These are phyloP conservation scores for Ypsolopha scabrella DNA, from an alignment of 2,888 invertebrate genomes.

Conservation along the genomic window DNA sequence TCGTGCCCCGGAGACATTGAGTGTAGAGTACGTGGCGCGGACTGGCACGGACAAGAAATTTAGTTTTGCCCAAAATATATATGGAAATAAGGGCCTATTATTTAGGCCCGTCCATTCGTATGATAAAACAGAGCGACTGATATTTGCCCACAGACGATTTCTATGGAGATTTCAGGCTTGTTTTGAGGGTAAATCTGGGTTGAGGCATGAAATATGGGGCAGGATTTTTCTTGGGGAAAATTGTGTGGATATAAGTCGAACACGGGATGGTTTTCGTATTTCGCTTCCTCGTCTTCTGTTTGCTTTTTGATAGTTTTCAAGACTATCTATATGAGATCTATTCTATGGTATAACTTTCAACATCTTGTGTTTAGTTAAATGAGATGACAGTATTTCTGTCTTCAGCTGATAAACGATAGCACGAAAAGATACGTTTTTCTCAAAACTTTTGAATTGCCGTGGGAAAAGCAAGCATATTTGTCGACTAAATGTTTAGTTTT, in stretches of 20 bases:
- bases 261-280: background rate
- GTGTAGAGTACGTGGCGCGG: slow-evolving; percentile 31
- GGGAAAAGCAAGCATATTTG: slow-evolving; percentile 1
- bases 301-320: background rate
- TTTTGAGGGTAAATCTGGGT: slow-evolving; percentile 60
- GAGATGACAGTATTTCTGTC: background rate
- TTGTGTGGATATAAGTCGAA: slow-evolving; percentile 16
- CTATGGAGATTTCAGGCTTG: slow-evolving; percentile 66
- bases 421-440: background rate
- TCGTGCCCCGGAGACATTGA: slow-evolving; percentile 25
- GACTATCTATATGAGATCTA: background rate
- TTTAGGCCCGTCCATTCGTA: slow-evolving; percentile 64
- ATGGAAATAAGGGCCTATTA: slow-evolving; percentile 58
- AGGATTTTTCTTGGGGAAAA: slow-evolving; percentile 38
- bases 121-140: slow-evolving; percentile 61
- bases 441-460: background rate
- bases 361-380: background rate
- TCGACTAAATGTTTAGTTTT: background rate
- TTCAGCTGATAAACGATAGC: background rate
- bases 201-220: slow-evolving; percentile 49
- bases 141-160: slow-evolving; percentile 63
- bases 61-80: slow-evolving; percentile 29
- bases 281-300: background rate
- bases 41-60: slow-evolving; percentile 24
- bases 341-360: background rate